Evolutionary conservation across 2,888 invertebrate genomes (phyloP), one percentile per base, ranked within the genome.

Genomic region (Platynereis dumerilii): DNA sequence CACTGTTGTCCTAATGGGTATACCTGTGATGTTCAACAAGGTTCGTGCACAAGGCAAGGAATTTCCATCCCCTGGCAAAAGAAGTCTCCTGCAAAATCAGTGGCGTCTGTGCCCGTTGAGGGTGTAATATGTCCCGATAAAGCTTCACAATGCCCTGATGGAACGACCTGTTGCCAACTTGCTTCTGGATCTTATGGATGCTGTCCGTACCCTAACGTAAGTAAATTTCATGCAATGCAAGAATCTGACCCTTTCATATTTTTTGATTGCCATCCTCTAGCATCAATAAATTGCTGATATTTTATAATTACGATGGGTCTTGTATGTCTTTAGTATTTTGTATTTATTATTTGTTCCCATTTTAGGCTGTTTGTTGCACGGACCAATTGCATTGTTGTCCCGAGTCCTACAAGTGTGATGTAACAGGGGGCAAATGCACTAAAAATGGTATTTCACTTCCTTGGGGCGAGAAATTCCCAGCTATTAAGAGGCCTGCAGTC

Each of bases 381-480:
- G 75, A 75, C 48, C 45, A 57, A 20, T 15, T 53, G 10, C 74
- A 75, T 58, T 75, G 75, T 64, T 75, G 75, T 57, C 74, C 74
- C 3, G 15, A 62, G 7, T 71, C 69, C 20, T 68, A 60, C 20
- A 69, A 48, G 0, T 75, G 75, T 66, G 68, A 42, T 29, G 15
- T 34, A 17, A 5, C 27, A 20, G 24, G n/a, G 5, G 56, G 20
- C 3, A 1, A 17, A 22, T 62, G 62, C 68, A 59, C 60, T 42
- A 57, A 52, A 57, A 70, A 45, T 20, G 10, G 12, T 1, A 24
- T n/a, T 2, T 17, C 20, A 28, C 15, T 55, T 26, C 60, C 59
- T 15, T 60, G 54, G 55, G 1, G 55, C 45, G 26, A 15, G 48
- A 62, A 45, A 22, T 27, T 28, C 17, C 44, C 62, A 42, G 58